Conservation (phyloP, 2,113 vertebrate species). For the Nesoenas mayeri region DNA sequence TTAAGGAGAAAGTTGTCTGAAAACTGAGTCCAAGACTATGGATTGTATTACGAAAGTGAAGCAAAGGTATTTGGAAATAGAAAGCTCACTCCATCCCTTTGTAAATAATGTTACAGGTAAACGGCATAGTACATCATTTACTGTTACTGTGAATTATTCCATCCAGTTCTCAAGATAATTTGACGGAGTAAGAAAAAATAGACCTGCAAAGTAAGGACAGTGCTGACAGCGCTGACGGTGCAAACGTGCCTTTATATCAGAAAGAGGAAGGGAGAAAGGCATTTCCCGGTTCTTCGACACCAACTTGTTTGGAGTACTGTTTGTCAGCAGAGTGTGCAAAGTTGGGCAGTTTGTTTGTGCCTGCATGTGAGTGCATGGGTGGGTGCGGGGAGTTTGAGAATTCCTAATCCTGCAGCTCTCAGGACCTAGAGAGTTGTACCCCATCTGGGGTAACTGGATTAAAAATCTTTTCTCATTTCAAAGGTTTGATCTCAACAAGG, state of each 20-base stretch:
- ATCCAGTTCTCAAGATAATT: not conserved
- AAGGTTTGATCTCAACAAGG: slow-evolving; percentile 95
- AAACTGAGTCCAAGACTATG: not conserved
- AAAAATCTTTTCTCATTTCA: slow-evolving; percentile 95
- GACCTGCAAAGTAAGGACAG: not conserved
- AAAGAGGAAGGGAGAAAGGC: not conserved
- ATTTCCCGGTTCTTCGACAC: not conserved
- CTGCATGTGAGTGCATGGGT: not conserved
- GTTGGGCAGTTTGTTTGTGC: not conserved
- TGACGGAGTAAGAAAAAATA: not conserved
- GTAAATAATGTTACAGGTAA: not conserved
- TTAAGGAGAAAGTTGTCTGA: not conserved
- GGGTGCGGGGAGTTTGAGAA: slow-evolving; percentile 74
- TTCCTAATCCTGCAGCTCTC: slow-evolving; percentile 86
- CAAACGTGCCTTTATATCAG: not conserved
- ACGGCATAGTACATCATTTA: not conserved
- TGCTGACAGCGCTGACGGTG: not conserved
- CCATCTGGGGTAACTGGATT: slow-evolving; percentile 91
- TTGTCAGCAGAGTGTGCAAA: slow-evolving; percentile 59
- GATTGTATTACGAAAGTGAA: not conserved
- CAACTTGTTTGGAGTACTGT: not conserved
- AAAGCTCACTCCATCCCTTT: not conserved
- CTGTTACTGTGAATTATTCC: not conserved
- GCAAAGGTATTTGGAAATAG: not conserved
- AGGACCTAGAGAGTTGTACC: slow-evolving; percentile 80